Evolutionary conservation across 2,113 vertebrate genomes (phyloP), one percentile per base, ranked within the genome.

Genomic region (Seriola rivoliana): DNA sequence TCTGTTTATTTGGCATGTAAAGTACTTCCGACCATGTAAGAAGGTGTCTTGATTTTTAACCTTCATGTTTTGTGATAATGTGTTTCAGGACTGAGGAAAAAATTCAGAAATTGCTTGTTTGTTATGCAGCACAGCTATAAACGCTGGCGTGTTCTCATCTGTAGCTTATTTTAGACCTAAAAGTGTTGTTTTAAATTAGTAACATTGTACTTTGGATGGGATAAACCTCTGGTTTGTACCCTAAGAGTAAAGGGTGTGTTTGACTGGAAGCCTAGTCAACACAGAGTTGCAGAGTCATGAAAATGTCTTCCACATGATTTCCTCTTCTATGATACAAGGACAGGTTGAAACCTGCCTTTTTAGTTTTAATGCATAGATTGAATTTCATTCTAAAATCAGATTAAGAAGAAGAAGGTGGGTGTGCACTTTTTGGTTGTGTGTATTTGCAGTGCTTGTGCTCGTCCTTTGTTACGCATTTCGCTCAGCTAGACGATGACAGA

Each of bases 331-430:
- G 55, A 81, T 6, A 46, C 10, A 52, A 57, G 52, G 58, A 59
- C 80, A 87, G 63, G 70, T 71, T 55, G 7, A 58, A 38, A 83
- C 89, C 29, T 46, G 87, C 55, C 19, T 38, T 0, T 42, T 71
- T 25, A 23, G 62, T 65, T 76, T 69, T 36, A 73, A 60, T 57
- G 75, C 81, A 69, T 4, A 8, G 40, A 60, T 73, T 38, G 12
- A 72, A 63, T 88, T 84, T 80, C 63, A 68, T 23, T 54, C 21
- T 25, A n/a, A 73, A 73, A 75, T 85, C 71, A 23, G 32, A 57
- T 72, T 70, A 34, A 36, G 71, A 21, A 70, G 29, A 68, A 80
- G 58, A 29, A 19, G 44, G 67, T 23, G 4, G 32, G 38, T 52
- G 67, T 66, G n/a, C 42, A 23, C 8, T 5, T 57, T 52, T 42